phyloP scores from a whole-genome alignment of 2,888 invertebrate genomes.

The Rhingia rostrata region DNA sequence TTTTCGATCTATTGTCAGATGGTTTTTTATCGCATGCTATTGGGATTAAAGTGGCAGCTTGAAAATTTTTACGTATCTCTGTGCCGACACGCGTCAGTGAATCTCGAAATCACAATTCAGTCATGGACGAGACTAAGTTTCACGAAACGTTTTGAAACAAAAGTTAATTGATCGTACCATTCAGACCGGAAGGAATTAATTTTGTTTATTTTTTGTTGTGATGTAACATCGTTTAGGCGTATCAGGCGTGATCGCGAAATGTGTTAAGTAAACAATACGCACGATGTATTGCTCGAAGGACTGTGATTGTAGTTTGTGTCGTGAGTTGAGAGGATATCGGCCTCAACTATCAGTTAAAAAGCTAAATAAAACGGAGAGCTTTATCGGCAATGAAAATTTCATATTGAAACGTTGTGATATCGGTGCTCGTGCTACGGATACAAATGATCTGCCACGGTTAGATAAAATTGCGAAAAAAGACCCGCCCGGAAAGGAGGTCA shows the following conservation, averaged over 20 bases:
- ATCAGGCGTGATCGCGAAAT: conserved; percentile 58
- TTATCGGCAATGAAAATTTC: conserved; percentile 82
- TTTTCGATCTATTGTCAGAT: conserved; percentile 6
- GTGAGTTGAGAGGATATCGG: conserved; percentile 87
- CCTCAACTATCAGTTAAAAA: conserved; percentile 77
- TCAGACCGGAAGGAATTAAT: conserved; percentile 66
- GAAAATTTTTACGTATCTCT: conserved; percentile 26
- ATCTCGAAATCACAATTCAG: conserved; percentile 37
- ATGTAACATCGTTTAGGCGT: conserved; percentile 24
- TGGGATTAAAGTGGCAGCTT: conserved; percentile 28
- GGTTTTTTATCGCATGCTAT: conserved; percentile 21
- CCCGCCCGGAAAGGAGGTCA: conserved; percentile 76
- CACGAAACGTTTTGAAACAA: conserved; percentile 53
- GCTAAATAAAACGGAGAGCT: conserved; percentile 47
- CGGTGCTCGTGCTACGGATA: conserved; percentile 76
- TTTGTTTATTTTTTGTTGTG: conserved; percentile 40
- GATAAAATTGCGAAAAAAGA: conserved; percentile 78
- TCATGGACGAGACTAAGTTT: conserved; percentile 47
- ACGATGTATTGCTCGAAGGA: conserved; percentile 88
- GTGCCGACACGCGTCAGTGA: conserved; percentile 45
- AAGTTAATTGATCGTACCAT: conserved; percentile 71
- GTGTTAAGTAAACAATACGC: conserved; percentile 28
- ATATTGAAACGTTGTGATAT: conserved; percentile 83
- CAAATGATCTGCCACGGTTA: neutral
- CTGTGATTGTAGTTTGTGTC: conserved; percentile 90